Conservation (phyloP, 2,113 vertebrate genomes). For the Burhinus oedicnemus region DNA sequence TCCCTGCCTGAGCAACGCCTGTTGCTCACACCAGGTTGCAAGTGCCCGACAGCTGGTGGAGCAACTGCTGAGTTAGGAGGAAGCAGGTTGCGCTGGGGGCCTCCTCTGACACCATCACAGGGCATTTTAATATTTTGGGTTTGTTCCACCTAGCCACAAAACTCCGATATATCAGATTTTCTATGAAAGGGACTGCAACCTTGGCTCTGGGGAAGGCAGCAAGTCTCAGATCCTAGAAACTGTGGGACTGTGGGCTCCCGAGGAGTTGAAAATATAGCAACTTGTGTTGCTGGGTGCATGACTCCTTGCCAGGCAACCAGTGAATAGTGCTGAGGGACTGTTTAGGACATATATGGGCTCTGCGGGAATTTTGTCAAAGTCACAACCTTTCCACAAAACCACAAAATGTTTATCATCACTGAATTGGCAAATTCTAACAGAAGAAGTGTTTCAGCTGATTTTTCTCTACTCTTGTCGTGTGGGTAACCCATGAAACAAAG, state of each 20-base stretch:
- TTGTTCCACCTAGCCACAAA: neutral
- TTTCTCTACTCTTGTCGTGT: neutral
- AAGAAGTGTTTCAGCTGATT: neutral
- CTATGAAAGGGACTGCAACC: neutral
- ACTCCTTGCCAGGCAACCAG: neutral
- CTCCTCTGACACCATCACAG: too few relatives aligned
- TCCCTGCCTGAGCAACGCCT: too few relatives aligned
- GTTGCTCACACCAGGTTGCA: too few relatives aligned
- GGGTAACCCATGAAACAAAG: neutral
- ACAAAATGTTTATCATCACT: neutral
- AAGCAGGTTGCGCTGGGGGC: too few relatives aligned
- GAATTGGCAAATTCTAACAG: neutral
- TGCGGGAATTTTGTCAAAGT: neutral
- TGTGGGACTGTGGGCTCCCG: neutral
- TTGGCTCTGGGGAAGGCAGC: neutral
- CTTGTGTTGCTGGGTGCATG: neutral
- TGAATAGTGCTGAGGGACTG: neutral
- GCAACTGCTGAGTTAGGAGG: too few relatives aligned
- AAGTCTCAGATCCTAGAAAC: neutral
- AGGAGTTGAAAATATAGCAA: neutral
- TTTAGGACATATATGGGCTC: neutral
- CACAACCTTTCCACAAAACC: neutral
- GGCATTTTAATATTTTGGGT: neutral
- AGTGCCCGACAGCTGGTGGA: too few relatives aligned
- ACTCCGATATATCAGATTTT: neutral